Base-by-base conservation (phyloP, 2,888 invertebrate species). In the Lottia gigantea region DNA sequence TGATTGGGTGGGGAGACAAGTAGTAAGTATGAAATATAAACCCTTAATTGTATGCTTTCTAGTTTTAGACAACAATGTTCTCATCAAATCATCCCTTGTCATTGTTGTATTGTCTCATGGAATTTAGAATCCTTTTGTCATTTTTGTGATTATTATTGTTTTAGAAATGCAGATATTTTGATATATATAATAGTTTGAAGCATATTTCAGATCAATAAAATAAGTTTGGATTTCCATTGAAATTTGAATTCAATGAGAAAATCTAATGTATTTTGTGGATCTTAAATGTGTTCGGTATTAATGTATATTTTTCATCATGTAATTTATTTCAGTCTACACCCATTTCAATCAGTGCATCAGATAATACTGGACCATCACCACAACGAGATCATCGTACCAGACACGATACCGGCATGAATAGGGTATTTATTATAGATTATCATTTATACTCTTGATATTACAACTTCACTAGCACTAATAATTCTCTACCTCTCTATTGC, bases 1-100 rank as follows among this genome's bases (percentile, higher is more conserved):
- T 79, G 88, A 88, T 82, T 88, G 88, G 88, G 84, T 85, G 46
- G 87, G 86, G 64, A 73, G 83, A 73, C 86, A 85, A 78, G 82
- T 85, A 75, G 78, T 79, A 47, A 73, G 79, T 74, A 40, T 40
- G 7, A 6, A 8, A 11, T 8, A 40, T 40, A 40, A 1, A n/a
- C n/a, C n/a, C n/a, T 49, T 40, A 11, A 40, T 49, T 25, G 64
- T 23, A 23, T 23, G 2, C 46, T 63, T 25, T 26, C 2, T 26
- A 31, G 19, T 31, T 12, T 15, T n/a, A 25, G 63, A n/a, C n/a
- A 16, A 63, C 26, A 25, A 23, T 63, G 63, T 63, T 63, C 26
- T 25, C 19, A n/a, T 26, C 26, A 25, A 31, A 25, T 63, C 25
- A 25, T 16, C 19, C 19, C 19, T 63, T 14, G 23, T 63, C 26